Evolutionary conservation across 2,113 vertebrate species (phyloP).

Genomic region (Ophiodon elongatus): DNA sequence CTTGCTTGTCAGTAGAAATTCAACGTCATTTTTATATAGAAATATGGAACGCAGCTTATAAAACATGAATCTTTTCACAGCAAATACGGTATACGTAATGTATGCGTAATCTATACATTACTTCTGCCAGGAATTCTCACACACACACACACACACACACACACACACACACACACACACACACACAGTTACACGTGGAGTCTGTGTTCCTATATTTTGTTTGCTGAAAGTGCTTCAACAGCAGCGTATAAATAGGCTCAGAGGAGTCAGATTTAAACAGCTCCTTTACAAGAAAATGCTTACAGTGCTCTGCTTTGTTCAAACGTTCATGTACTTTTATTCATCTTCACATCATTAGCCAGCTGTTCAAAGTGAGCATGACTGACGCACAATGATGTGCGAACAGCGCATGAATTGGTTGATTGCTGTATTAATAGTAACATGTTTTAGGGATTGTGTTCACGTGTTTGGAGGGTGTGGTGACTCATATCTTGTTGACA

Average conservation of each 20-base stretch:
- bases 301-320: conserved; percentile 51
- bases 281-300: conserved; percentile 56
- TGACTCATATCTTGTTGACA: conserved; percentile 83
- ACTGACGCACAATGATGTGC: conserved; percentile 47
- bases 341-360: conserved; percentile 55
- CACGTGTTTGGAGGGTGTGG: conserved; percentile 69
- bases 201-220: conserved; percentile 55
- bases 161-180: not conserved
- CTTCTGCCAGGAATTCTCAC: conserved; percentile 24
- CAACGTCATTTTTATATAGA: not conserved
- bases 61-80: conserved; percentile 1
- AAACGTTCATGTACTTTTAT: conserved; percentile 36
- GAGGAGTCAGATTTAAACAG: conserved; percentile 56
- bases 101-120: conserved; percentile 34
- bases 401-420: conserved; percentile 37
- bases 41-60: not conserved
- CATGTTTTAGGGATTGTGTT: conserved; percentile 72
- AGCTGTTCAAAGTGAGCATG: conserved; percentile 51
- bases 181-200: not conserved
- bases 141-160: not conserved
- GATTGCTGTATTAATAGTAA: conserved; percentile 71
- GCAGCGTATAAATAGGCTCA: conserved; percentile 68
- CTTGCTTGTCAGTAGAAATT: conserved; percentile 17
- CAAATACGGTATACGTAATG: not conserved
- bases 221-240: conserved; percentile 62